A percentile compares a stretch with the other conserved stretches of the same genome.
These are phyloP conservation scores for Ceyx cyanopectus DNA, from an alignment of 2,113 vertebrate species.

Conservation along the genomic window DNA sequence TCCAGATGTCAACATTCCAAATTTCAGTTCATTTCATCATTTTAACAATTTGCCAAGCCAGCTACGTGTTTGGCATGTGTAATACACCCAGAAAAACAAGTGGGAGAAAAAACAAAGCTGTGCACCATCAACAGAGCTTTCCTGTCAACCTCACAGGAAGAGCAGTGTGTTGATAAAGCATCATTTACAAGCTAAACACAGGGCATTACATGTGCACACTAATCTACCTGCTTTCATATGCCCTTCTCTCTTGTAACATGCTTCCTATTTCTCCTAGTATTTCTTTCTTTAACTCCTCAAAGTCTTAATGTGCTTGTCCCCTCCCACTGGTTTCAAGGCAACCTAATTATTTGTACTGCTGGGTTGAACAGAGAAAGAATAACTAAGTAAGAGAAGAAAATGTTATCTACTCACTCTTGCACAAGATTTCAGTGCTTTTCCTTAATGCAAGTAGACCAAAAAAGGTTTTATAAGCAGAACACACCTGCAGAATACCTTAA, in stretches of 20 bases:
- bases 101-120: not conserved
- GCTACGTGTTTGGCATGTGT: accelerated
- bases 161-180: not conserved
- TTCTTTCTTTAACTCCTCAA: not conserved
- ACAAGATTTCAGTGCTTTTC: not conserved
- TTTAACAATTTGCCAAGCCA: not conserved
- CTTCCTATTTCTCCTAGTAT: not conserved
- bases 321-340: not conserved
- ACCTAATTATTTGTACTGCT: not conserved
- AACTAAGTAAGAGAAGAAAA: not conserved
- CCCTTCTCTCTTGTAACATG: not conserved
- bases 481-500: not conserved
- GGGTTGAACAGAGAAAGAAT: not conserved
- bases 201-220: not conserved
- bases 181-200: not conserved
- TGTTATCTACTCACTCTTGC: not conserved
- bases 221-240: not conserved
- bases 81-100: not conserved
- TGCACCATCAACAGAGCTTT: not conserved
- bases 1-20: not conserved
- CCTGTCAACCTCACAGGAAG: not conserved
- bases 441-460: not conserved
- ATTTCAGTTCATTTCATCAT: not conserved
- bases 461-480: not conserved
- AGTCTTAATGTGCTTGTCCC: not conserved